Base-by-base conservation (phyloP, 2,797 vertebrate species). In the Oophaga sylvatica region DNA sequence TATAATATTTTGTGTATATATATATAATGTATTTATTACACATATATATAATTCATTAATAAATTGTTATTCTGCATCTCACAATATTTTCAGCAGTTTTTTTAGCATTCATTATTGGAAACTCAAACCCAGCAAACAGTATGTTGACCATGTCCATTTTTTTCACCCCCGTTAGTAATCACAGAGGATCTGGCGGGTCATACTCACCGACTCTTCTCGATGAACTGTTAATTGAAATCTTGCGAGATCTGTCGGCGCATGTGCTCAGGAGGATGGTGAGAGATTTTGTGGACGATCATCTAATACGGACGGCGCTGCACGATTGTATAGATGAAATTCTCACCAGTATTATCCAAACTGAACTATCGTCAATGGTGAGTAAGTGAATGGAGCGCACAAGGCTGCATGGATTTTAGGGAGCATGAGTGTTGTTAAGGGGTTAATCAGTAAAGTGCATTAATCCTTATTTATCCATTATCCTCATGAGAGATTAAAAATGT, bases 311-410 rank as follows among this genome's bases (percentile, higher is more conserved):
- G 48, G 80, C 84, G 16, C 22, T 87, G 73, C 59, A 76, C 19
- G 63, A 89, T 22, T 85, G 68, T 48, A 45, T 85, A 7, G 84
- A 89, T 75, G 88, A 90, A 57, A 78, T 90, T 62, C 16, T 89
- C n/a, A 86, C n/a, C 2, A 85, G 63, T 29, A 70, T 86, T 19
- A 76, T 90, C n/a, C 80, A 87, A 75, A 68, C 62, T 71, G 79
- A 86, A 22, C 53, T 89, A 13, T 82, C 81, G 31, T 70, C 29
- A 63, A 6, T 90, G 81, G 90, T 91, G 60, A 89, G 91, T 87
- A 59, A 77, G n/a, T 53, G 8, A 29, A 60, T 60, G 73, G 48
- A 15, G 5, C 22, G 15, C 8, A 9, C 4, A 76, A n/a, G 48
- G 10, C 48, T 53, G 48, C 10, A 53, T 5, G 48, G 48, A 53